These are phyloP conservation scores for Geococcyx californianus DNA, from an alignment of 2,113 vertebrate genomes.

Conservation along the genomic window DNA sequence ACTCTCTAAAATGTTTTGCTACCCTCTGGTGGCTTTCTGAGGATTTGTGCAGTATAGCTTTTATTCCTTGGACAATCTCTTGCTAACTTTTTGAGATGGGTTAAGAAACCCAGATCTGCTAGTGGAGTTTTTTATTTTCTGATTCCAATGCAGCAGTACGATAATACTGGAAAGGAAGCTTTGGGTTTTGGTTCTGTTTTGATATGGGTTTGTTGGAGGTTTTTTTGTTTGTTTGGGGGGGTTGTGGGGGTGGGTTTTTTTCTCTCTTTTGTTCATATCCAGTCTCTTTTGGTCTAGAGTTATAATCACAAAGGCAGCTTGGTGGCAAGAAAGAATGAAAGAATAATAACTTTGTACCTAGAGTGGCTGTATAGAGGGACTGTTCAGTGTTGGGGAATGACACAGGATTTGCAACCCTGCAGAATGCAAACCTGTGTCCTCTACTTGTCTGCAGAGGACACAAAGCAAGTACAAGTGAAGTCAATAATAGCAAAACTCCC, in stretches of 20 bases:
- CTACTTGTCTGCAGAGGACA: not conserved
- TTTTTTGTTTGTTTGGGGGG: fast-evolving
- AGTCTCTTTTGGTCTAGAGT: not conserved
- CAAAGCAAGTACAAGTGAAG: not conserved
- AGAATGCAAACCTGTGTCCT: not conserved
- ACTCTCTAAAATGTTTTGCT: conserved; percentile 67
- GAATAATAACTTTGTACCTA: not conserved
- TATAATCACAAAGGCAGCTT: not conserved
- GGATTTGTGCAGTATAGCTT: not conserved
- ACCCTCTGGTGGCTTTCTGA: conserved; percentile 69
- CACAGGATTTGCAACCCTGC: fast-evolving
- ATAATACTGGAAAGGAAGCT: not conserved
- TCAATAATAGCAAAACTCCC: not conserved
- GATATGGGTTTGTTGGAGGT: not conserved
- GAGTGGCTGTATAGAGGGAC: not conserved
- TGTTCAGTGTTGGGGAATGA: not conserved
- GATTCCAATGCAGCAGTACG: not conserved
- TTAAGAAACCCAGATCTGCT: not conserved
- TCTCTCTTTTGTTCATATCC: not conserved
- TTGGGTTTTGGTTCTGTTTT: not conserved
- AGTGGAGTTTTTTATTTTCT: not conserved
- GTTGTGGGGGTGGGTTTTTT: not conserved
- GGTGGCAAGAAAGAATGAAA: not conserved
- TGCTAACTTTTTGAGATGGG: not conserved
- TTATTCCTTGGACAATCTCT: not conserved